Percentiles rank a stretch among this genome's conserved stretches.
Conservation (phyloP, 1,140 invertebrate species). For the Caenorhabditis latens region DNA sequence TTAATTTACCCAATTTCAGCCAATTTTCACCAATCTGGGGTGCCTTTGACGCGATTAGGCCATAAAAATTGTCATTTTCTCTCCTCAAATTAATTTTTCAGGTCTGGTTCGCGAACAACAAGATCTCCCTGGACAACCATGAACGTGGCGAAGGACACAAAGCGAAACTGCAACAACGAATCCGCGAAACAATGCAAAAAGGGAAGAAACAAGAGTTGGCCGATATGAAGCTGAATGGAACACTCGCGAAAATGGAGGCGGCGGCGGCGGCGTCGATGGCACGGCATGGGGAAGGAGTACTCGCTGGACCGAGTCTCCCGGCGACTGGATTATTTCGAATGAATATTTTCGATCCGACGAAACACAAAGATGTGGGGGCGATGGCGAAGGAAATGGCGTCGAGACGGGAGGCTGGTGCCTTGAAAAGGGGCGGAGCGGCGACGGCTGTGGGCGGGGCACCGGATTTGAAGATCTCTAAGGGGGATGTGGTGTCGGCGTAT, state of each 20-base stretch:
- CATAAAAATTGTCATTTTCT: too few relatives aligned
- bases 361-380: conserved; percentile 24
- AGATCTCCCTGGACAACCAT: conserved; percentile 20
- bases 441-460: background rate
- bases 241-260: conserved; percentile 23
- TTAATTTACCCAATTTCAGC: too few relatives aligned
- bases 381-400: conserved; percentile 23
- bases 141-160: conserved; percentile 34
- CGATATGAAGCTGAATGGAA: conserved; percentile 29
- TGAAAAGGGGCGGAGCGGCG: background rate
- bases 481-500: background rate
- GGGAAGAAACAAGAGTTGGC: conserved; percentile 33
- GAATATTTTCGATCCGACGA: conserved; percentile 30
- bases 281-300: background rate
- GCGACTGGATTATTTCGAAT: conserved; percentile 5
- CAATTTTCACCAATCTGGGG: too few relatives aligned
- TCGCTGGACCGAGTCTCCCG: conserved; percentile 31
- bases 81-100: too few relatives aligned
- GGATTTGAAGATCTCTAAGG: conserved; percentile 2
- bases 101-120: conserved; percentile 46
- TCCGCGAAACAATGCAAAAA: conserved; percentile 40
- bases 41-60: too few relatives aligned
- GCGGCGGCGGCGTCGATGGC: conserved; percentile 23
- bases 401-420: background rate
- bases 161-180: conserved; percentile 17